These are phyloP conservation scores for Diaprepes abbreviatus DNA, from an alignment of 2,888 invertebrate genomes.

Conservation along the genomic window DNA sequence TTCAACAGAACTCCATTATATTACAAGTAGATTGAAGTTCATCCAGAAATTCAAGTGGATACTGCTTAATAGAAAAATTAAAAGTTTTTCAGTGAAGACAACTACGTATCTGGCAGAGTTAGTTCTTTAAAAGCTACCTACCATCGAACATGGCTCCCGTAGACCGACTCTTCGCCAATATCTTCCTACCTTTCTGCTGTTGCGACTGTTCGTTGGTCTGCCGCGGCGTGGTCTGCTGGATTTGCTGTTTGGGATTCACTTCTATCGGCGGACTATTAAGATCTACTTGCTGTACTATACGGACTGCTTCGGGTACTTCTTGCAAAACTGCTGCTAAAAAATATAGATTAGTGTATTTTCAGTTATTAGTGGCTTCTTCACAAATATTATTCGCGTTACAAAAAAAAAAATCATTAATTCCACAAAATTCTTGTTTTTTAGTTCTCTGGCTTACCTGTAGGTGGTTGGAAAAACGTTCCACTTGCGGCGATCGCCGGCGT, in stretches of 20 bases:
- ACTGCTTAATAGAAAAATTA: no score
- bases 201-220: slow-evolving; percentile 45
- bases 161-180: slow-evolving; percentile 71
- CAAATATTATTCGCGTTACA: no score
- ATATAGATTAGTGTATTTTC: background rate
- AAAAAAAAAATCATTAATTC: no score
- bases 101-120: no score
- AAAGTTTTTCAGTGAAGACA: no score
- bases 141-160: slow-evolving; percentile 68
- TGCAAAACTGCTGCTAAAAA: slow-evolving; percentile 67
- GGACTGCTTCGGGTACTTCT: slow-evolving; percentile 73
- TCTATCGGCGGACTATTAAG: slow-evolving; percentile 57
- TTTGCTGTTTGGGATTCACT: slow-evolving; percentile 59
- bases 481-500: slow-evolving; percentile 59
- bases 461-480: slow-evolving; percentile 66
- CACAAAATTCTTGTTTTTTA: no score
- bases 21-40: no score
- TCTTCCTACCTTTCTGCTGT: slow-evolving; percentile 65
- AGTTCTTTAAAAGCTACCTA: no score
- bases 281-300: slow-evolving; percentile 71
- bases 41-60: no score
- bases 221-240: slow-evolving; percentile 52
- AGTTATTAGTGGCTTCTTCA: background rate
- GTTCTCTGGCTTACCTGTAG: slow-evolving; percentile 53
- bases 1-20: no score